phyloP scores from a whole-genome alignment of 2,113 vertebrate species.

The Tupaia tana region DNA sequence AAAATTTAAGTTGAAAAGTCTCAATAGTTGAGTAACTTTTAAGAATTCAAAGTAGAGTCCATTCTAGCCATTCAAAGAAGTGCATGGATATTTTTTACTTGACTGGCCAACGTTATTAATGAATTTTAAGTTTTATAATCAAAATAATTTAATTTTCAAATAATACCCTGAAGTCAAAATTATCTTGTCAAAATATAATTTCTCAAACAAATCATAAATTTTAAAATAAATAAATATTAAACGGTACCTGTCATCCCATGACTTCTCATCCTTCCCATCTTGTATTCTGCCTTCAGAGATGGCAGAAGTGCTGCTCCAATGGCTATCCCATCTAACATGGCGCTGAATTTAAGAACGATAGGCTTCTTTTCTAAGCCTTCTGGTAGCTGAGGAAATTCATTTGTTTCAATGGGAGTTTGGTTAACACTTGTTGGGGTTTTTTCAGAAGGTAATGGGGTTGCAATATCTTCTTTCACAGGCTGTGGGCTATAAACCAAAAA shows the following conservation, averaged over 20 bases:
- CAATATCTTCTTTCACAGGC: slow-evolving; percentile 92
- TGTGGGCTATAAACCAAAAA: slow-evolving; percentile 87
- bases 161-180: not conserved
- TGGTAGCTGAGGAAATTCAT: slow-evolving; percentile 97
- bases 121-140: not conserved
- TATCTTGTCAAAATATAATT: not conserved
- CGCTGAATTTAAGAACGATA: slow-evolving; percentile 98
- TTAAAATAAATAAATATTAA: not conserved
- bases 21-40: not conserved
- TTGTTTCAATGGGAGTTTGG: slow-evolving; percentile 96
- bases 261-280: slow-evolving; percentile 98
- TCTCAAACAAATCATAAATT: not conserved
- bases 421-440: slow-evolving; percentile 95
- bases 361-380: slow-evolving; percentile 99
- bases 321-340: slow-evolving; percentile 97
- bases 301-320: slow-evolving; percentile 97
- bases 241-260: slow-evolving; percentile 96
- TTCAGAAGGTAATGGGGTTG: slow-evolving; percentile 94
- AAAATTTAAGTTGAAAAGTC: not conserved
- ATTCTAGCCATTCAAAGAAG: not conserved
- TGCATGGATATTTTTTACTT: not conserved
- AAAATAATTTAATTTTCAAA: slow-evolving; percentile 37
- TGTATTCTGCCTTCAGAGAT: slow-evolving; percentile 97
- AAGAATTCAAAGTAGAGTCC: not conserved
- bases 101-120: not conserved